Evolutionary conservation across 1,140 invertebrate genomes (phyloP).

Genomic region (Papilio polyxenes): DNA sequence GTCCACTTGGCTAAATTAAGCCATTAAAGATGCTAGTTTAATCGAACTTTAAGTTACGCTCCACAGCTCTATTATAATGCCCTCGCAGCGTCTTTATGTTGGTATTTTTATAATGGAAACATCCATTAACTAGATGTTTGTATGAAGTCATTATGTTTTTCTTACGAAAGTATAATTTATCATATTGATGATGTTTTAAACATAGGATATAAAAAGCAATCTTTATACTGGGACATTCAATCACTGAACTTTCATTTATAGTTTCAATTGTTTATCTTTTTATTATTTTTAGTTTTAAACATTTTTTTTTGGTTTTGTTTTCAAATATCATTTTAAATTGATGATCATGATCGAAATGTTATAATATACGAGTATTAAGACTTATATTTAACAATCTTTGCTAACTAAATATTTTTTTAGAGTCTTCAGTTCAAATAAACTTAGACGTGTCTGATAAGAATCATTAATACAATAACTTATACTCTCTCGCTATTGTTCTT

Average conservation of each 20-base stretch:
- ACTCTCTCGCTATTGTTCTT: neutral
- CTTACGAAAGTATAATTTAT: slow-evolving; percentile 30
- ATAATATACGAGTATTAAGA: no score
- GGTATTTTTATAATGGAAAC: slow-evolving; percentile 41
- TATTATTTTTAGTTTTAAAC: neutral
- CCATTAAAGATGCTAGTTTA: slow-evolving; percentile 71
- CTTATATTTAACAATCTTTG: no score
- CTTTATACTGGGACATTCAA: neutral
- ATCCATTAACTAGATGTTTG: slow-evolving; percentile 20
- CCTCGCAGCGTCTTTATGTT: slow-evolving; percentile 48
- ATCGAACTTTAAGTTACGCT: slow-evolving; percentile 63
- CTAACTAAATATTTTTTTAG: no score
- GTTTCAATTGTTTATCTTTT: neutral
- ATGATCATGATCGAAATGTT: no score
- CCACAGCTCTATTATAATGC: slow-evolving; percentile 61
- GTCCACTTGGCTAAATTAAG: slow-evolving; percentile 71
- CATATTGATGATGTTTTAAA: slow-evolving; percentile 39
- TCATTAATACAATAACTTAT: neutral
- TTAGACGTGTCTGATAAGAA: neutral
- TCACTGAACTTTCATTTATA: neutral
- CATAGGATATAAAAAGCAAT: slow-evolving; percentile 13
- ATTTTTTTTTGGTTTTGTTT: neutral
- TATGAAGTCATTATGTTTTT: slow-evolving; percentile 31
- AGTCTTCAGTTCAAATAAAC: neutral
- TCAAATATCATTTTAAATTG: neutral